Conservation (phyloP, 2,797 vertebrate species). For the Coregonus suidteri region DNA sequence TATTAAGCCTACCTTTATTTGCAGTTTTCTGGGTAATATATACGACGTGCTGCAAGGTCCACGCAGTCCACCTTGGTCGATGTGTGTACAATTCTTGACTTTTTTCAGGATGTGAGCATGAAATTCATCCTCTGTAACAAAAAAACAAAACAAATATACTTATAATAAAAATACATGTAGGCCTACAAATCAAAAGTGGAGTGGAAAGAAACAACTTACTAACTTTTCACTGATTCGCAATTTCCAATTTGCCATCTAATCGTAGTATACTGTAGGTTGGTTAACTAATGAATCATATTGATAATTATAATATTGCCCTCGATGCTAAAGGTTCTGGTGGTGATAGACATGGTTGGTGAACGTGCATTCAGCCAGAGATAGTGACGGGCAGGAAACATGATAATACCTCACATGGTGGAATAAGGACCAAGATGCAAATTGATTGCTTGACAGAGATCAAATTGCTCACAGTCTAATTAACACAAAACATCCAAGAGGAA, state of each 20-base stretch:
- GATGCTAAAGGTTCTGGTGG: background rate
- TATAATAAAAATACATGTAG: background rate
- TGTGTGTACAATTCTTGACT: constrained; percentile 69
- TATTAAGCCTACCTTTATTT: constrained; percentile 76
- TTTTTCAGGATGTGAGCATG: constrained; percentile 80
- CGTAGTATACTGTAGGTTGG: too few relatives aligned
- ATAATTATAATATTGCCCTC: background rate
- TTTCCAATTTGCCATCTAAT: background rate
- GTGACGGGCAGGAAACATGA: constrained; percentile 43
- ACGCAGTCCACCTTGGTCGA: constrained; percentile 68
- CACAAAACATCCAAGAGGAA: constrained; percentile 80
- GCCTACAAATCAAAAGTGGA: background rate
- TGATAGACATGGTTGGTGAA: constrained; percentile 18
- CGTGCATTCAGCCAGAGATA: constrained; percentile 22
- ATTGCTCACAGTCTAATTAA: constrained; percentile 79
- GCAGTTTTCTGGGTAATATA: constrained; percentile 69
- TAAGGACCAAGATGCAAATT: constrained; percentile 75
- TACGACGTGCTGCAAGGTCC: constrained; percentile 68
- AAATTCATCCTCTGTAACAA: constrained; percentile 85
- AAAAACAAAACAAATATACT: constrained; percentile 34
- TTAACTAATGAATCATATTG: background rate
- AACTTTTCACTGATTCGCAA: background rate
- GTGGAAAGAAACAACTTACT: background rate
- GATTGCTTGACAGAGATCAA: constrained; percentile 77
- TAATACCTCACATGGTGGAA: constrained; percentile 57